Evolutionary conservation across 1,140 invertebrate species (phyloP).

Genomic region (Conus ventricosus): DNA sequence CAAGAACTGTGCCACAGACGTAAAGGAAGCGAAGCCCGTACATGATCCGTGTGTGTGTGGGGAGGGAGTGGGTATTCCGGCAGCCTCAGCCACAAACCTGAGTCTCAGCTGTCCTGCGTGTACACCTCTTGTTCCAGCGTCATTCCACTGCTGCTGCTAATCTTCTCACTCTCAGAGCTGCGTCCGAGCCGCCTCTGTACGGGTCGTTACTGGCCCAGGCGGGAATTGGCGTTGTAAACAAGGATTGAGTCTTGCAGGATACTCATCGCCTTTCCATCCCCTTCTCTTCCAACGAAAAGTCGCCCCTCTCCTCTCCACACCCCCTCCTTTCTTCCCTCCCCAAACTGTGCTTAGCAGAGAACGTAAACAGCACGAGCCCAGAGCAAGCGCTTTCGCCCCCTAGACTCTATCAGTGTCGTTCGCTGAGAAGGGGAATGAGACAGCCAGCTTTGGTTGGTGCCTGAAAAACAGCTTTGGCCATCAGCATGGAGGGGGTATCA

Average conservation of each 20-base stretch:
- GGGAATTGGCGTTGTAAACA: constrained; percentile 20
- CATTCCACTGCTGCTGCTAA: neutral
- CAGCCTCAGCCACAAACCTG: neutral
- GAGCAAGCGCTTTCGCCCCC: no score
- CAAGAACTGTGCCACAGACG: no score
- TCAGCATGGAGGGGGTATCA: neutral
- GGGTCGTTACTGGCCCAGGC: constrained; percentile 16
- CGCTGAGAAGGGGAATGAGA: neutral
- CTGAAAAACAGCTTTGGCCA: neutral
- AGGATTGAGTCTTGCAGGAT: constrained; percentile 15
- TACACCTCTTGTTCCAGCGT: no score
- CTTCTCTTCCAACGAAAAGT: neutral
- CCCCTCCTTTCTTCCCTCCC: neutral
- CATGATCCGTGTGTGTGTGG: neutral
- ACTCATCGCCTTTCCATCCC: neutral
- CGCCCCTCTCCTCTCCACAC: neutral
- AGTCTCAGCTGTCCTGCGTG: no score
- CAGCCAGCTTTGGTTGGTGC: neutral
- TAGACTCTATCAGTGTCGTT: neutral
- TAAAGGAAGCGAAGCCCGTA: neutral
- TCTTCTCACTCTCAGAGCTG: neutral
- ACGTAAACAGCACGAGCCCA: neutral
- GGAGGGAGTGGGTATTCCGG: neutral
- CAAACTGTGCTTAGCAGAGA: neutral
- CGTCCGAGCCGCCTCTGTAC: neutral